Base-by-base conservation (phyloP, 2,888 invertebrate genomes). In the Melieria omissa region DNA sequence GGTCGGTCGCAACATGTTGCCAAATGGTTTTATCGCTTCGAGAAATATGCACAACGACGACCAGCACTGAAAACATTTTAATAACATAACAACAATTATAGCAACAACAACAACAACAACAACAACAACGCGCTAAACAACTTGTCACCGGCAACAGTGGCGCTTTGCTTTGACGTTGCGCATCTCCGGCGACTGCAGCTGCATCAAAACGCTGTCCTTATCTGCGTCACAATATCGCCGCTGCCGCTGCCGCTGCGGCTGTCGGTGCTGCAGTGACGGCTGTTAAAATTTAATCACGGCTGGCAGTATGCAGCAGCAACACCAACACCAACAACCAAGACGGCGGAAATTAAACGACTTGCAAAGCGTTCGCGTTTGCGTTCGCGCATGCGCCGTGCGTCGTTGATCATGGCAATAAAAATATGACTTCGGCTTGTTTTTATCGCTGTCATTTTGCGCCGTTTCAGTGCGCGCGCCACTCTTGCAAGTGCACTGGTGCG, bases 381-480 rank as follows among this genome's bases (percentile, higher is more conserved):
- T n/a, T 41, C 41, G 58, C 47, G 42, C 45, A 52, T 54, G 61
- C 52, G 61, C 68, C 14, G 41, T 29, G 29, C 67, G 7, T 14
- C 45, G 44, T 44, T 68, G 61, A 54, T 61, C 52, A 52, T 61
- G 60, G 68, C 16, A 58, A 66, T 66, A 66, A 66, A 66, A 66
- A 58, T 66, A 66, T 66, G 66, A 66, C 66, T 58, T 47, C 66
- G 58, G 58, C 66, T 66, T 60, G 29, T 29, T 67, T 49, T 42
- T 14, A 49, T 52, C 16, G 49, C 60, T 67, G 49, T 60, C 60
- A 67, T 67, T 67, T 67, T 60, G 61, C 61, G 67, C 58, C 52
- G 61, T 67, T 67, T 60, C 42, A 61, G 47, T 61, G 67, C 60
- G 42, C 67, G 52, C 52, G 60, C 49, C 29, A 29, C 29, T 29